Conservation (phyloP, 2,797 vertebrate species). For the Mycteria americana region DNA sequence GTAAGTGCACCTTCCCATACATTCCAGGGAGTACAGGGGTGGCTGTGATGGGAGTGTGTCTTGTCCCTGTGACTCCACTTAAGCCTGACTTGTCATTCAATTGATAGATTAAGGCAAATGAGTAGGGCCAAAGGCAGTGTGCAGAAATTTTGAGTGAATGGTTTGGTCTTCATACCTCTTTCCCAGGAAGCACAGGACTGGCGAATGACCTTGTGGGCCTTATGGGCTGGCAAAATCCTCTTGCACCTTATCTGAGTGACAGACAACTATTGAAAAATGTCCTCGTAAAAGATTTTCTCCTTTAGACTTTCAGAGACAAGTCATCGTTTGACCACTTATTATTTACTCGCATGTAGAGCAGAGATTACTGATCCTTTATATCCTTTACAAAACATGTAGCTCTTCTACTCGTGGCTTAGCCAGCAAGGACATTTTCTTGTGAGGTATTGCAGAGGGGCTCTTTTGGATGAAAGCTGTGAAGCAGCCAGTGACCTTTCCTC, state of each 20-base stretch:
- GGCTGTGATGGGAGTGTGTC: background rate
- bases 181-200: background rate
- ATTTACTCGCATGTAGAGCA: background rate
- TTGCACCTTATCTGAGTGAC: background rate
- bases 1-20: fast-evolving
- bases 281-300: background rate
- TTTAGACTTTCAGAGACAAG: background rate
- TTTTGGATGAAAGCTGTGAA: background rate
- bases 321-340: background rate
- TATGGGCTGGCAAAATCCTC: background rate
- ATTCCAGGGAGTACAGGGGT: too few species aligned
- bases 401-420: background rate
- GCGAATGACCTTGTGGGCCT: too few species aligned
- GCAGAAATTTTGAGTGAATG: too few species aligned
- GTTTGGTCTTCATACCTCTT: background rate
- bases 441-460: background rate
- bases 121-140: background rate
- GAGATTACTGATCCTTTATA: fast-evolving
- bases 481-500: background rate
- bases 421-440: background rate
- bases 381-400: background rate
- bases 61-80: background rate
- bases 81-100: background rate
- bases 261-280: background rate
- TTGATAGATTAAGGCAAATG: background rate